Conservation (phyloP, 2,888 invertebrate genomes). For the Bellardia bayeri region DNA sequence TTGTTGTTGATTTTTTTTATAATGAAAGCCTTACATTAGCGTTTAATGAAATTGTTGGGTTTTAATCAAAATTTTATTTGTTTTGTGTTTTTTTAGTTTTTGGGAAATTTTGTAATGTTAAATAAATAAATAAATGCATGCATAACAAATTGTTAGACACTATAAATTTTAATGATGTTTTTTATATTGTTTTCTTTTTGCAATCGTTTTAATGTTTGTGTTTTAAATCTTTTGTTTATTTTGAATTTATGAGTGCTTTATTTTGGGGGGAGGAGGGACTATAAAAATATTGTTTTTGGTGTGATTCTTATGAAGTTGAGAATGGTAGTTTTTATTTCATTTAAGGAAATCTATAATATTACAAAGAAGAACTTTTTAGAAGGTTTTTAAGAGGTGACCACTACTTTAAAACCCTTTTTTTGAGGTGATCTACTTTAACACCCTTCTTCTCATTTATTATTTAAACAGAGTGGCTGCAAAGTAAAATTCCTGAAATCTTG, state of each 20-base stretch:
- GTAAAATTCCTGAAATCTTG: too few species aligned
- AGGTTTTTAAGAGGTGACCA: too few species aligned
- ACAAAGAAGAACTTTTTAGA: too few species aligned
- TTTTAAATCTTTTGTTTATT: constrained; percentile 9
- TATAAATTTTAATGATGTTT: constrained; percentile 48
- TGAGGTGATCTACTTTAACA: too few species aligned
- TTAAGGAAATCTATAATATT: too few species aligned
- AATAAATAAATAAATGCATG: constrained; percentile 45
- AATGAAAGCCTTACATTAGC: constrained; percentile 4
- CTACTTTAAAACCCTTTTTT: too few species aligned
- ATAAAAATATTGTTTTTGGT: neutral
- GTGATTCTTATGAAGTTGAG: neutral
- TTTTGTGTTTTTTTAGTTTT: neutral
- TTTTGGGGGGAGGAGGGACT: too few species aligned
- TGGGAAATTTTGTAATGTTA: constrained; percentile 9
- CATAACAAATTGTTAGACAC: constrained; percentile 67
- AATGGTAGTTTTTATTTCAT: too few species aligned
- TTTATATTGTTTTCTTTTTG: constrained; percentile 32
- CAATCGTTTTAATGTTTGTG: constrained; percentile 37
- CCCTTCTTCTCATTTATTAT: too few species aligned
- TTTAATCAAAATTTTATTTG: constrained; percentile 30
- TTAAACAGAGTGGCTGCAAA: too few species aligned
- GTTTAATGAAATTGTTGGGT: constrained; percentile 27
- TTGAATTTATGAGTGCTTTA: neutral
- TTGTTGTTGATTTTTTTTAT: neutral